Base-by-base conservation (phyloP, 1,140 invertebrate species). In the Calliphora vicina region DNA sequence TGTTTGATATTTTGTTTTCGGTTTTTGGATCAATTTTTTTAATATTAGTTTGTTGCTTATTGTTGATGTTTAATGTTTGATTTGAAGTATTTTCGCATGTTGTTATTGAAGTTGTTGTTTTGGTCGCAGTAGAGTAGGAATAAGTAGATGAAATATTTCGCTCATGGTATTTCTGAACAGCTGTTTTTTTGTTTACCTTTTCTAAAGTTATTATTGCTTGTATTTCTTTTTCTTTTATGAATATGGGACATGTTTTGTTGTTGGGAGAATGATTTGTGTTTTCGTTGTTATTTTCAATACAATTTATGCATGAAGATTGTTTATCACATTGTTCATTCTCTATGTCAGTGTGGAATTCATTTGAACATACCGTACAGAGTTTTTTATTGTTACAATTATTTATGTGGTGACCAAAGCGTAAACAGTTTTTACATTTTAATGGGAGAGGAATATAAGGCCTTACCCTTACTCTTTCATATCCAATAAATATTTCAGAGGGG, bases 381-480 rank as follows among this genome's bases (percentile, higher is more conserved):
- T 82, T 84, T 2, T 35, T 20, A 50, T 81, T 82, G 26, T 43
- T 26, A 42, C 84, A 83, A 15, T 23, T 9, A 71, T 82, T 84
- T 0, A 45, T 15, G 4, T 57, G 74, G 23, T 83, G 84, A 8
- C 84, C 80, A 42, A 71, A 83, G 5, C 67, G 45, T 12, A 67
- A 73, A 35, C 84, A 83, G 35, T 84, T 83, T 45, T 84, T 83
- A 45, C 82, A 83, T 25, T 27, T 67, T 35, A 78, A 12, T 20
- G 82, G 80, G 13, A 73, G 45, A 3, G 82, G 84, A 23, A 84
- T 83, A 67, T 82, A 84, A 50, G 82, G n/a, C 12, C 84, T 57
- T 73, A 83, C 57, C 26, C 73, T 73, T 42, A 61, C 29, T 10
- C 27, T 25, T 61, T 83, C 78, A 12, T 83, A 84, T 13, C 82